Evolutionary conservation across 2,113 vertebrate genomes (phyloP).

Genomic region (Nycticryphes semicollaris): DNA sequence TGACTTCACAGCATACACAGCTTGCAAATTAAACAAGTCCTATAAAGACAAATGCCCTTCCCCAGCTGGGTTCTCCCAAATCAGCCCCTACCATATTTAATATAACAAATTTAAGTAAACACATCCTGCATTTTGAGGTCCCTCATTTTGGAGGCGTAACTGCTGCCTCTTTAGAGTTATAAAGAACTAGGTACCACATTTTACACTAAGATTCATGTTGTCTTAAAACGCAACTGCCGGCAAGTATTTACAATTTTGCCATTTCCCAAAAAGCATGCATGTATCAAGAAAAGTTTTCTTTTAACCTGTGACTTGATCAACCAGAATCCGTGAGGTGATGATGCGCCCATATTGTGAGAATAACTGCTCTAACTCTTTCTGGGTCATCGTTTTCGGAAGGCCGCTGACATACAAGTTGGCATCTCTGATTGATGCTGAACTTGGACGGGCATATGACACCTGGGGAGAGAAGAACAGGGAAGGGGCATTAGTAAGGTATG

Average conservation of each 20-base stretch:
- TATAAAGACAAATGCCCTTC: neutral
- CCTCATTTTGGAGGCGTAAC: neutral
- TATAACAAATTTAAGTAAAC: neutral
- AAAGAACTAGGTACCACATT: neutral
- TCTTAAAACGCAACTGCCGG: neutral
- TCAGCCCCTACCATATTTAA: neutral
- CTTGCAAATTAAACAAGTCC: neutral
- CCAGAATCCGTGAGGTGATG: slow-evolving; percentile 99
- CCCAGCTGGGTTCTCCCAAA: neutral
- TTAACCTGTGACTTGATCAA: slow-evolving; percentile 99
- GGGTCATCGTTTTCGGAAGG: slow-evolving; percentile 99
- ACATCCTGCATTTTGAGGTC: neutral
- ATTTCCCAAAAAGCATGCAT: neutral
- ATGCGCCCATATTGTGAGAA: slow-evolving; percentile 99
- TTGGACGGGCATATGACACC: slow-evolving; percentile 98
- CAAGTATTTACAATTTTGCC: neutral
- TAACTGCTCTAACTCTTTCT: slow-evolving; percentile 99
- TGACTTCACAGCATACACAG: neutral
- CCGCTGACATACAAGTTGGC: slow-evolving; percentile 99
- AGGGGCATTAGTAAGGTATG: neutral
- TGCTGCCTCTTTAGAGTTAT: neutral
- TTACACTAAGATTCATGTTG: accelerated
- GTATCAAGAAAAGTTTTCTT: neutral
- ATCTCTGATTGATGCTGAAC: slow-evolving; percentile 98
- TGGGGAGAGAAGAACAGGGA: slow-evolving; percentile 47